Percentiles rank a stretch among this genome's conserved stretches.
Conservation (phyloP, 2,797 vertebrate species). For the Anguilla anguilla region DNA sequence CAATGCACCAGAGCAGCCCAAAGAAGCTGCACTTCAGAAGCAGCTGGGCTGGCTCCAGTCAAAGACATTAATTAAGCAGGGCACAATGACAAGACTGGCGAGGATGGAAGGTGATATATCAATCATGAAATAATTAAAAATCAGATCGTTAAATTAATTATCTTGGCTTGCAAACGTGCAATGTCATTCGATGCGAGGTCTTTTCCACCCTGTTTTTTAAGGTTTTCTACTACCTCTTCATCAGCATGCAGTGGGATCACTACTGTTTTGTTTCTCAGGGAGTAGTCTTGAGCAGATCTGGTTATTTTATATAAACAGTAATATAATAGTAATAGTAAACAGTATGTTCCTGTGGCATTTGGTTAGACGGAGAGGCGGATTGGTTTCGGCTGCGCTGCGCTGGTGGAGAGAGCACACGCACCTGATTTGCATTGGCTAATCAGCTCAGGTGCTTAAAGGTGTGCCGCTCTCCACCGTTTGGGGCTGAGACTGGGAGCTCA, state of each 20-base stretch:
- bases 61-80: constrained; percentile 30
- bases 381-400: too few species aligned
- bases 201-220: background rate
- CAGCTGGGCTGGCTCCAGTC: constrained; percentile 16
- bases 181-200: constrained; percentile 3
- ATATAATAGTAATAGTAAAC: too few species aligned
- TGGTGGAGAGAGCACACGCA: too few species aligned
- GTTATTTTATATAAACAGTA: background rate
- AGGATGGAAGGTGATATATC: constrained; percentile 30
- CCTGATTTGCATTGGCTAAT: too few species aligned
- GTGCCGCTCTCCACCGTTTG: too few species aligned
- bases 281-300: background rate
- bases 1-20: background rate
- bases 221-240: background rate
- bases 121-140: constrained; percentile 30
- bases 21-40: background rate
- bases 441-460: too few species aligned
- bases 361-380: too few species aligned
- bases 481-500: too few species aligned
- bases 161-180: background rate
- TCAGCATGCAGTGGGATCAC: background rate
- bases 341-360: background rate
- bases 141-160: constrained; percentile 21
- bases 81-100: constrained; percentile 22
- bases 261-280: background rate